Evolutionary conservation across 2,113 vertebrate species (phyloP), one percentile per base, ranked within the genome.

Genomic region (Eptesicus fuscus): DNA sequence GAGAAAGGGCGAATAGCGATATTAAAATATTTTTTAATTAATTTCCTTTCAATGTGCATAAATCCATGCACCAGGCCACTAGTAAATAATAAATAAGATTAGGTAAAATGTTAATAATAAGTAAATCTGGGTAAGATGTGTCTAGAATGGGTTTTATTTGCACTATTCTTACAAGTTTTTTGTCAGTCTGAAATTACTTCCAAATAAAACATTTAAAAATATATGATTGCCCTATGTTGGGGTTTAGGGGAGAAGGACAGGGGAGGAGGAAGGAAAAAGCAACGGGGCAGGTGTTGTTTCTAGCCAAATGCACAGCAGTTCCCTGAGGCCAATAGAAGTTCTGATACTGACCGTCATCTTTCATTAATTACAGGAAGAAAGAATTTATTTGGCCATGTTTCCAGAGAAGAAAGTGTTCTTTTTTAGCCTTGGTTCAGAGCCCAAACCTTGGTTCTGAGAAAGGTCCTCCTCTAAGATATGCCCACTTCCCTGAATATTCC

Each of bases 181-280:
- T 69, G 9, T 92, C 95, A 80, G 35, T 88, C 80, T 93, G 42
- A 94, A 77, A 83, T 83, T 80, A 91, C 25, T 88, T 76, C 25
- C 71, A 88, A 80, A 85, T 61, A 82, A 84, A 69, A 80, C 30
- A 56, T 42, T 70, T 11, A 10, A 86, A 59, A 65, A 28, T 47
- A 23, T 23, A 13, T 69, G n/a, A 80, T 47, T 74, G 0, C 23
- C 5, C 40, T 9, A 32, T 76, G 90, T 91, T 30, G 7, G 37
- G 22, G 13, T 35, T 61, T 61, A 49, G 44, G 44, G 65, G 10
- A 49, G 44, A 47, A 1, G 25, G 61, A 61, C 2, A 1, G 1
- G 53, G 7, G 20, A 61, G 30, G 35, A n/a, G 40, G 32, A 42
- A 13, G 35, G 51, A 63, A 44, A 53, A 47, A 83, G 76, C 56